Percentiles rank a stretch among this genome's conserved stretches.
Evolutionary conservation across 1,140 invertebrate species (phyloP).

Genomic region (Anastrepha ludens): DNA sequence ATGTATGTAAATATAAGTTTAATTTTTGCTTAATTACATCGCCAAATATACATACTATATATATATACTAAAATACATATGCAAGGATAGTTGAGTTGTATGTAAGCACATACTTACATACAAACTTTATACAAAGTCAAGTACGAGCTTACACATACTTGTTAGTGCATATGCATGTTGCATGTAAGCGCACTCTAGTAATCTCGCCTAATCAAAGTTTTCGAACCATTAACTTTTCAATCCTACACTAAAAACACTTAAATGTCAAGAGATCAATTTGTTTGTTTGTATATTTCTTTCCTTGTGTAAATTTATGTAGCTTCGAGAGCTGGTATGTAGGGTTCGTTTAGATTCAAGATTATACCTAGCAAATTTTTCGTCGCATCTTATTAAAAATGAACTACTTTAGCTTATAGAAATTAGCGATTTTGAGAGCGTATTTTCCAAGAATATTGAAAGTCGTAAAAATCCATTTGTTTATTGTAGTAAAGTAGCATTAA

Average conservation of each 20-base stretch:
- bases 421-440: too few species aligned
- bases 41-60: too few species aligned
- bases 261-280: slow-evolving; percentile 1
- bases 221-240: background rate
- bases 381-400: too few species aligned
- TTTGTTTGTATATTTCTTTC: background rate
- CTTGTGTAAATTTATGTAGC: background rate
- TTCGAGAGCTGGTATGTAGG: background rate
- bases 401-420: too few species aligned
- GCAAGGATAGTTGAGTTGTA: too few species aligned
- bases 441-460: too few species aligned
- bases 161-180: too few species aligned
- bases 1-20: background rate
- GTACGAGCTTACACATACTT: too few species aligned
- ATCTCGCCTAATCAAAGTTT: background rate
- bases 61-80: too few species aligned
- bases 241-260: slow-evolving; percentile 1
- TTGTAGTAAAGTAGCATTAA: background rate
- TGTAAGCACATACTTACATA: too few species aligned
- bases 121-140: too few species aligned
- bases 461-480: background rate
- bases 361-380: too few species aligned
- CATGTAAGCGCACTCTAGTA: background rate
- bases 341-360: slow-evolving; percentile 2
- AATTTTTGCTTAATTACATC: background rate